Conservation (phyloP, 2,888 invertebrate genomes). For the Villa cingulata region DNA sequence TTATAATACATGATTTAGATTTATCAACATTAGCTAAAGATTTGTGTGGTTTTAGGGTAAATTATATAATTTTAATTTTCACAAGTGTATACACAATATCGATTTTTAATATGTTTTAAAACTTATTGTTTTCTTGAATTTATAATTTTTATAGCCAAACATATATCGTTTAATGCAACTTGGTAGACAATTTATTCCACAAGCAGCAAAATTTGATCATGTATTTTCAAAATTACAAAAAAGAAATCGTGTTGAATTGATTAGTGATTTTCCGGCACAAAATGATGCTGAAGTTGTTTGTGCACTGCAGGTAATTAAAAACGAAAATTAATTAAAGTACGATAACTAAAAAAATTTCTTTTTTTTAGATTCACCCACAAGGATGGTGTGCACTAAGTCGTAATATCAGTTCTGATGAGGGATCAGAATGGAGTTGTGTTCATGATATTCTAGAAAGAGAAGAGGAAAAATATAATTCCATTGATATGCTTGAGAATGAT, state of each 20-base stretch:
- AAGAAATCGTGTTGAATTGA: slow-evolving; percentile 76
- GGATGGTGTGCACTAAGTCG: slow-evolving; percentile 81
- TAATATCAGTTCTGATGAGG: slow-evolving; percentile 74
- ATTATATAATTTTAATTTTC: not conserved
- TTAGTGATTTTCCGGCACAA: slow-evolving; percentile 74
- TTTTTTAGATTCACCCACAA: slow-evolving; percentile 66
- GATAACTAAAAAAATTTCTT: not conserved
- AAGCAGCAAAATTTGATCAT: slow-evolving; percentile 66
- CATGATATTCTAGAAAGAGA: slow-evolving; percentile 73
- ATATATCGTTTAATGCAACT: slow-evolving; percentile 81
- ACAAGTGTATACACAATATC: too few species aligned
- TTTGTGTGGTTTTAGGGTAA: slow-evolving; percentile 69
- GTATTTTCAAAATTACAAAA: slow-evolving; percentile 59
- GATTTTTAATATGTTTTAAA: not conserved
- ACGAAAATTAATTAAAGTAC: not conserved
- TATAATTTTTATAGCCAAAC: slow-evolving; percentile 52
- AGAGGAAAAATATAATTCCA: slow-evolving; percentile 11
- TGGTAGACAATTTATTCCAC: slow-evolving; percentile 66
- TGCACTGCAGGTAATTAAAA: slow-evolving; percentile 54
- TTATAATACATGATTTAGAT: slow-evolving; percentile 80
- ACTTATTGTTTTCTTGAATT: not conserved
- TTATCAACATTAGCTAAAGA: slow-evolving; percentile 65
- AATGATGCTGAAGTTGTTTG: slow-evolving; percentile 86
- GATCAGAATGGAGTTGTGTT: slow-evolving; percentile 87
- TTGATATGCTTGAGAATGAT: slow-evolving; percentile 19